Evolutionary conservation across 2,888 invertebrate species (phyloP), one percentile per base, ranked within the genome.

Genomic region (Pristionchus entomophagus): DNA sequence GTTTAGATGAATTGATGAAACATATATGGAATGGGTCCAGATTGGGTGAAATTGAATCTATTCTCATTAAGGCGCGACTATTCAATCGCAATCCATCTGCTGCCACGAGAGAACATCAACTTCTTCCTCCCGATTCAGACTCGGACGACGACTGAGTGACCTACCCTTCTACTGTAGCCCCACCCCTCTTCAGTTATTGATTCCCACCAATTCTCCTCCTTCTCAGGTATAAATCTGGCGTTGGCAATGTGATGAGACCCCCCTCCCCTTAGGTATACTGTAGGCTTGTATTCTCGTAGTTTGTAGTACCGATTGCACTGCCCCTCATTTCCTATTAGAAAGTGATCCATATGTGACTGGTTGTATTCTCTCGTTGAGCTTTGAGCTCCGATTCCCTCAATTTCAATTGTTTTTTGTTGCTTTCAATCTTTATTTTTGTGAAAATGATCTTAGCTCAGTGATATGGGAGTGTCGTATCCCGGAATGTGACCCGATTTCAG

Each of bases 81-180:
- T n/a, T 69, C 69, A 69, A 38, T 22, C 69, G 69, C 4, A 69
- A 29, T 2, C 69, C 69, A 1, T 8, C 49, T 78, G 49, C 45
- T 6, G 56, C 53, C 5, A 53, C 53, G n/a, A 35, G 26, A n/a
- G 38, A 56, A n/a, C 81, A 81, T 56, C 56, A 49, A 17, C 81
- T 81, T 0, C 81, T 81, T 0, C 81, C 81, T 8, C 81, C 81
- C 35, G 81, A 81, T 56, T 56, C 81, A 3, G 81, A 81, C 26
- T 81, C 81, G 38, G 78, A 78, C 19, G n/a, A n/a, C n/a, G 78
- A 78, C 6, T 78, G 78, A 78, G 32, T 78, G 78, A 78, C 38
- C 78, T 73, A 73, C 73, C 73, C 29, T 2, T 17, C 69, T n/a
- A 77, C 45, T 19, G 32, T 80, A 35, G 8, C 80, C 45, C 29